These are phyloP conservation scores for Microcebus murinus DNA, from an alignment of 2,113 vertebrate species.

Conservation along the genomic window DNA sequence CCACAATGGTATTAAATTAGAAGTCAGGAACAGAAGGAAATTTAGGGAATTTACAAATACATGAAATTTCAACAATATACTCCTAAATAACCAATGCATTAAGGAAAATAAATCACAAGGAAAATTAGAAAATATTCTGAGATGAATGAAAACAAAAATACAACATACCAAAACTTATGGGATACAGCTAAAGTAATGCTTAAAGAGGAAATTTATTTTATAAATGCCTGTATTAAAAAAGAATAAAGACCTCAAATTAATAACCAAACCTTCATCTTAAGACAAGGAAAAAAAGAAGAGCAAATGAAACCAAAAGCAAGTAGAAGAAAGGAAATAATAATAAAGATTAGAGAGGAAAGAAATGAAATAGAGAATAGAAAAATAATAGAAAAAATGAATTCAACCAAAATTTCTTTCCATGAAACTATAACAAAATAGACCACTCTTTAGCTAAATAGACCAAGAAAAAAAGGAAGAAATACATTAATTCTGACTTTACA, in stretches of 20 bases:
- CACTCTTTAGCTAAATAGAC: not conserved
- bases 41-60: constrained; percentile 16
- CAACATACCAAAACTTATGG: constrained; percentile 8
- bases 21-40: constrained; percentile 34
- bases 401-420: not conserved
- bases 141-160: constrained; percentile 42
- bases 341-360: not conserved
- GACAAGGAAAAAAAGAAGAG: not conserved
- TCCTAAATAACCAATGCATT: not conserved
- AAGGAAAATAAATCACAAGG: not conserved
- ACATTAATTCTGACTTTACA: not conserved
- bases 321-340: not conserved
- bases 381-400: not conserved
- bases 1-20: constrained; percentile 41
- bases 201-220: not conserved
- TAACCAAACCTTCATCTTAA: not conserved
- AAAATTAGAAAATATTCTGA: constrained; percentile 13
- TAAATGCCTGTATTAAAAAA: constrained; percentile 21
- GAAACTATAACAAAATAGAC: constrained; percentile 26
- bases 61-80: not conserved
- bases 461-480: not conserved
- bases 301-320: constrained; percentile 13
- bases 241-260: not conserved
- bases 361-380: constrained; percentile 31
- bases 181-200: not conserved